Evolutionary conservation across 2,888 invertebrate species (phyloP).

Genomic region (Metacarcinus magister): DNA sequence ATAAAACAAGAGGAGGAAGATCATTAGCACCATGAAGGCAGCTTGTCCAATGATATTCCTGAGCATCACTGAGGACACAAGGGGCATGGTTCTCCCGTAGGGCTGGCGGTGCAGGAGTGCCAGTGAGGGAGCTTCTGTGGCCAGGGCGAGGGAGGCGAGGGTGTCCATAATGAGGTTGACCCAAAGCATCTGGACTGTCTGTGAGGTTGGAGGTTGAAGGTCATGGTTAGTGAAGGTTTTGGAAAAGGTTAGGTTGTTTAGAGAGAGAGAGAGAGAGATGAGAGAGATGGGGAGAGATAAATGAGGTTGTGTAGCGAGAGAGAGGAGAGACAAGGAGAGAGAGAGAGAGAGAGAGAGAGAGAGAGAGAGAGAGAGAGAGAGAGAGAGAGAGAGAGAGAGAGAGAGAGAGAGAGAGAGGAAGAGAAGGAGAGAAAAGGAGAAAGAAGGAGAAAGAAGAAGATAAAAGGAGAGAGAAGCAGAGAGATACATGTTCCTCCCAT

Average conservation of each 20-base stretch:
- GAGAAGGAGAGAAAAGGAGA: no score
- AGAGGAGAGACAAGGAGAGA: no score
- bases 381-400: no score
- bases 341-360: no score
- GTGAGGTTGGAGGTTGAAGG: conserved; percentile 78
- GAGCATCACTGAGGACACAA: conserved; percentile 99
- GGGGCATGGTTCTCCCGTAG: conserved; percentile 98
- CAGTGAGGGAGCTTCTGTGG: conserved; percentile 97
- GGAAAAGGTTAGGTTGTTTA: neutral
- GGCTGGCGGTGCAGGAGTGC: conserved; percentile 97
- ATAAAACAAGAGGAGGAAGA: conserved; percentile 96
- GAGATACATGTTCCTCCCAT: no score
- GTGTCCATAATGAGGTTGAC: conserved; percentile 99
- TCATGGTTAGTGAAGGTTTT: neutral
- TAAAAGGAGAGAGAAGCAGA: no score
- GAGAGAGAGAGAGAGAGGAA: no score
- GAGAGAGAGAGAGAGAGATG: no score
- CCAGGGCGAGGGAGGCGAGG: conserved; percentile 97
- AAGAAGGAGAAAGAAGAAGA: no score
- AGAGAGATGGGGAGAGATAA: no score
- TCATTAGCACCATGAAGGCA: conserved; percentile 96
- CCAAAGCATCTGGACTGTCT: conserved; percentile 99
- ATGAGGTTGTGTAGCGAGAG: no score
- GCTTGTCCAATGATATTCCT: conserved; percentile 99
- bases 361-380: no score